phyloP scores from a whole-genome alignment of 2,888 invertebrate species.

The Heteromurus nitidus region DNA sequence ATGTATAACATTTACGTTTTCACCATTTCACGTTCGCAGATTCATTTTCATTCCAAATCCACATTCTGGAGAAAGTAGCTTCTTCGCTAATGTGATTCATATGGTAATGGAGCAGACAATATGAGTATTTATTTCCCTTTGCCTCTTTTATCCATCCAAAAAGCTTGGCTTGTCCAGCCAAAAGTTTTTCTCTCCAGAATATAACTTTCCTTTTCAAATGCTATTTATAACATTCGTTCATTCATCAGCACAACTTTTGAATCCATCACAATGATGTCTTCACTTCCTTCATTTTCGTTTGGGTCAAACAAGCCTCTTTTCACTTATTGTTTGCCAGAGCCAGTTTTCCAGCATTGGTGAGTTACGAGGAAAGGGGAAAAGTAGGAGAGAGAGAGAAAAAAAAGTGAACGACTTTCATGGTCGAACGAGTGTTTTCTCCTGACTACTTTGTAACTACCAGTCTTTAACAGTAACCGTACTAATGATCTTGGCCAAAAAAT shows the following conservation, averaged over 20 bases:
- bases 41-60: no score
- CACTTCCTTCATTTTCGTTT: not conserved
- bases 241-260: not conserved
- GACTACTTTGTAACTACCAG: slow-evolving; percentile 15
- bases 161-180: not conserved
- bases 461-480: not conserved
- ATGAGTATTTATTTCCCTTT: slow-evolving; percentile 3
- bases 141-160: not conserved
- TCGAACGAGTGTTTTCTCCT: not conserved
- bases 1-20: no score
- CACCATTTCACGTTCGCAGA: no score
- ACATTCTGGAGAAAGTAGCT: no score
- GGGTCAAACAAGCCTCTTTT: not conserved
- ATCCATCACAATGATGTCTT: not conserved
- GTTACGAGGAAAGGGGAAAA: no score
- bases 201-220: no score
- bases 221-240: not conserved
- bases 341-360: not conserved
- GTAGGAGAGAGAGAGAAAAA: no score
- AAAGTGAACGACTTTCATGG: slow-evolving; percentile 2
- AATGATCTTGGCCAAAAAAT: slow-evolving; percentile 29
- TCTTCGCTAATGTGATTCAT: slow-evolving; percentile 16
- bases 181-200: no score
- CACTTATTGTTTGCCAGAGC: not conserved
- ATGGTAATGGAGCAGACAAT: slow-evolving; percentile 18